Conservation (phyloP, 2,113 vertebrate species). For the Myrmophylax atrothorax region DNA sequence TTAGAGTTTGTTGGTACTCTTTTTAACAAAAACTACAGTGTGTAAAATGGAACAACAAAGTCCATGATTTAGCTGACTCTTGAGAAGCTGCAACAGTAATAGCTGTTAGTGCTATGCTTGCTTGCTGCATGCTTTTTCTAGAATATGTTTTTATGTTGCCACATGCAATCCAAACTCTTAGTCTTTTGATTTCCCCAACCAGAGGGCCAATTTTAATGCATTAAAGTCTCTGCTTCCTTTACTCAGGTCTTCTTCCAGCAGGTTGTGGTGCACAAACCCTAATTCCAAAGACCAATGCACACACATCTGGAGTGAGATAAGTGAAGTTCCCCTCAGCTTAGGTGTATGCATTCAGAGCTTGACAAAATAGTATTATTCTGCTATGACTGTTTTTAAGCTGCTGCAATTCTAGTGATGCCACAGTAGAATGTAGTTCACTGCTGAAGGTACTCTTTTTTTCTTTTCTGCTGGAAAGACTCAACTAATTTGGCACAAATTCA, state of each 20-base stretch:
- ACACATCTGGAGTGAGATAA: neutral
- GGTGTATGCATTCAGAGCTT: neutral
- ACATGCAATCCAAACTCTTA: neutral
- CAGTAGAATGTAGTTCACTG: neutral
- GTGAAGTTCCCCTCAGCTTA: neutral
- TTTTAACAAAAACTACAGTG: neutral
- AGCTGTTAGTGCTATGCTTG: neutral
- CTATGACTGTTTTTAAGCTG: neutral
- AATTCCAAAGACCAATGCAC: neutral
- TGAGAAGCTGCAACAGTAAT: neutral
- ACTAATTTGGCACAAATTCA: neutral
- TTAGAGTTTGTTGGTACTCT: neutral
- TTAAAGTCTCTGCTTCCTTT: neutral
- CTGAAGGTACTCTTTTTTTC: neutral
- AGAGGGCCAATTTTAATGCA: neutral
- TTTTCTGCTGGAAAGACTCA: neutral
- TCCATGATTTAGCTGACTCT: neutral
- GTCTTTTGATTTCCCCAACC: neutral
- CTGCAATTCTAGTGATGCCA: neutral
- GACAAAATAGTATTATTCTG: neutral
- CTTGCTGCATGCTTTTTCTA: neutral
- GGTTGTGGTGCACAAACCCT: neutral
- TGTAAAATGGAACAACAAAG: neutral
- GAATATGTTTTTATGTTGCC: neutral
- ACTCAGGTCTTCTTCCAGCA: neutral